phyloP scores from a whole-genome alignment of 2,113 vertebrate species.

The Malurus elegans region DNA sequence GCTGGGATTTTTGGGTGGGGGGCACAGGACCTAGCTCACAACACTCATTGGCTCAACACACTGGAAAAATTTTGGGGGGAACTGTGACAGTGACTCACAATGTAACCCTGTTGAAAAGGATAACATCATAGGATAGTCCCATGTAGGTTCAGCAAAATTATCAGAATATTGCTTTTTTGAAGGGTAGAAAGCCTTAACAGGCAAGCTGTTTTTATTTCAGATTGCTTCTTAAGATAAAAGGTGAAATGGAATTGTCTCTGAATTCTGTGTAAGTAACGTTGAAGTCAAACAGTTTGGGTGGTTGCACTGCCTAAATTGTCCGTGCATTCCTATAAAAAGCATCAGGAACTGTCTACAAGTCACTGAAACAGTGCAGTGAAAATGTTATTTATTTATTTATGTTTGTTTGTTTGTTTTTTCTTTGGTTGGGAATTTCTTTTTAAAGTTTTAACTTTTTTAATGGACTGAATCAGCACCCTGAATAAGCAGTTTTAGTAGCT shows the following conservation, averaged over 20 bases:
- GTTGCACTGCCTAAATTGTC: slow-evolving; percentile 49
- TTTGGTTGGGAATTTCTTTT: background rate
- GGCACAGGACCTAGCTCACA: background rate
- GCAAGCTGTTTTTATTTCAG: slow-evolving; percentile 25
- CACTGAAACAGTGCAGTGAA: slow-evolving; percentile 44
- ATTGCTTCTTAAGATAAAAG: slow-evolving; percentile 2
- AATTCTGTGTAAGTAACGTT: slow-evolving; percentile 32
- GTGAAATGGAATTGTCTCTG: background rate
- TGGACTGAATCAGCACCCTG: background rate
- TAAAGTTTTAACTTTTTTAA: slow-evolving; percentile 28
- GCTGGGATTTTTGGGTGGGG: background rate
- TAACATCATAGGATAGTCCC: background rate
- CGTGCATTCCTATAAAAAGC: background rate
- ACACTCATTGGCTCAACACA: background rate
- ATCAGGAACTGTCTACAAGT: background rate
- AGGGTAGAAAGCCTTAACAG: background rate
- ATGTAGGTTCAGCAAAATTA: background rate
- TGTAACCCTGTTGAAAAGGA: background rate
- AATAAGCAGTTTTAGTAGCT: slow-evolving; percentile 14
- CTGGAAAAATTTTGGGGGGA: background rate
- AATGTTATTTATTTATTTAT: background rate
- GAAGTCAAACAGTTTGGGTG: background rate
- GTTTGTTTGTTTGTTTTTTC: background rate
- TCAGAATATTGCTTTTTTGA: background rate
- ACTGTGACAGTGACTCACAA: background rate